phyloP scores from a whole-genome alignment of 2,888 invertebrate genomes.

The Nephrotoma flavescens region DNA sequence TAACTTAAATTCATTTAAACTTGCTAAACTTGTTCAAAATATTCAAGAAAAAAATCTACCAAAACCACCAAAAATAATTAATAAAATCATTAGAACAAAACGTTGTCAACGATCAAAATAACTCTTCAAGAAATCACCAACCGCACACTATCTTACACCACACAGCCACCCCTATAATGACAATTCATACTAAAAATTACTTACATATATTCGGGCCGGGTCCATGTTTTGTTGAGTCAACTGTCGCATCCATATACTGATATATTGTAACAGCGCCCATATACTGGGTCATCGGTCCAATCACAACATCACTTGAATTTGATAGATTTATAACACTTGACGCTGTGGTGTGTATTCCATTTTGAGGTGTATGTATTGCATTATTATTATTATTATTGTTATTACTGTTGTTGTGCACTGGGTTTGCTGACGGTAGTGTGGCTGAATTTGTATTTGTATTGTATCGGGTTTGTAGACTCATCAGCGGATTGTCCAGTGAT shows the following conservation, averaged over 20 bases:
- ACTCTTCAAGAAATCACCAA: neutral
- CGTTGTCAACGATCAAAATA: neutral
- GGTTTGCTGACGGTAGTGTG: neutral
- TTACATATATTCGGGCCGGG: neutral
- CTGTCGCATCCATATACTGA: slow-evolving; percentile 32
- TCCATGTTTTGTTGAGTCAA: slow-evolving; percentile 20
- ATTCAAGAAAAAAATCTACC: neutral
- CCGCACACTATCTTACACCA: neutral
- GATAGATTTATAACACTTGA: slow-evolving; percentile 33
- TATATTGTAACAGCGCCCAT: slow-evolving; percentile 38
- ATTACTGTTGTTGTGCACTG: neutral
- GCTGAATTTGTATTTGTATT: neutral
- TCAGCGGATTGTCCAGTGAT: neutral
- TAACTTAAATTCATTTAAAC: too few species aligned
- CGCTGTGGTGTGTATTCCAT: slow-evolving; percentile 12
- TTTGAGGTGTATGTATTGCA: neutral
- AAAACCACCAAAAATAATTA: neutral
- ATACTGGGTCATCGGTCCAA: slow-evolving; percentile 38
- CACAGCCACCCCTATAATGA: neutral
- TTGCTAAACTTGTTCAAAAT: neutral
- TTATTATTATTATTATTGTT: neutral
- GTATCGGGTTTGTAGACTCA: neutral
- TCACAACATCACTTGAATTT: slow-evolving; percentile 36
- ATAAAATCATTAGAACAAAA: neutral
- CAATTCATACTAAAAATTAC: neutral